Evolutionary conservation across 2,888 invertebrate species (phyloP).

Genomic region (Neoitamus cyanurus): DNA sequence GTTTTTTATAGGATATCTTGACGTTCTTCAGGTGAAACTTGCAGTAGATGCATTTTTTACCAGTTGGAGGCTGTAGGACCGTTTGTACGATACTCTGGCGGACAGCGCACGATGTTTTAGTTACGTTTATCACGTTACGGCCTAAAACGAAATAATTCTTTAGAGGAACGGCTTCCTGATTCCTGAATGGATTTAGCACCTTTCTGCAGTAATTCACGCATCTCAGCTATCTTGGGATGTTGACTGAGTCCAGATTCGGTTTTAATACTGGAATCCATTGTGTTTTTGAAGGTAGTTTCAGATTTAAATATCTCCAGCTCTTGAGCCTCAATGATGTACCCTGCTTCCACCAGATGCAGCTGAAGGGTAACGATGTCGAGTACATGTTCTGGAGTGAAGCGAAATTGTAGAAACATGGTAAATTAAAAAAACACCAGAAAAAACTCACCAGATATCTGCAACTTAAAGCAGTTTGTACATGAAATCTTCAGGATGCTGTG

Average conservation of each 20-base stretch:
- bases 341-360: conserved; percentile 80
- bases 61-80: conserved; percentile 56
- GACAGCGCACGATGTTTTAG: conserved; percentile 62
- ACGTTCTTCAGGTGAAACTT: conserved; percentile 58
- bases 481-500: conserved; percentile 74
- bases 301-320: conserved; percentile 70
- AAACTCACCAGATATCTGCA: conserved; percentile 73
- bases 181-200: conserved; percentile 28
- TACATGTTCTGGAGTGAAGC: conserved; percentile 61
- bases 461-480: conserved; percentile 77
- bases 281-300: conserved; percentile 54
- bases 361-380: conserved; percentile 68
- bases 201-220: conserved; percentile 64
- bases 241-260: conserved; percentile 61
- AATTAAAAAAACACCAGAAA: background rate
- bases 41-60: conserved; percentile 62
- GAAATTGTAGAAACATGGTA: background rate
- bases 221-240: conserved; percentile 67
- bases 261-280: conserved; percentile 54
- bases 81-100: conserved; percentile 61
- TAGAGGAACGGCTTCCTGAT: background rate
- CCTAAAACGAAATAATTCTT: conserved; percentile 46
- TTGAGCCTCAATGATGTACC: conserved; percentile 78
- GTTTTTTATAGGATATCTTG: conserved; percentile 60
- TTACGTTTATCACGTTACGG: conserved; percentile 54